phyloP scores from a whole-genome alignment of 1,140 invertebrate species.

The Muscidifurax raptorellus region DNA sequence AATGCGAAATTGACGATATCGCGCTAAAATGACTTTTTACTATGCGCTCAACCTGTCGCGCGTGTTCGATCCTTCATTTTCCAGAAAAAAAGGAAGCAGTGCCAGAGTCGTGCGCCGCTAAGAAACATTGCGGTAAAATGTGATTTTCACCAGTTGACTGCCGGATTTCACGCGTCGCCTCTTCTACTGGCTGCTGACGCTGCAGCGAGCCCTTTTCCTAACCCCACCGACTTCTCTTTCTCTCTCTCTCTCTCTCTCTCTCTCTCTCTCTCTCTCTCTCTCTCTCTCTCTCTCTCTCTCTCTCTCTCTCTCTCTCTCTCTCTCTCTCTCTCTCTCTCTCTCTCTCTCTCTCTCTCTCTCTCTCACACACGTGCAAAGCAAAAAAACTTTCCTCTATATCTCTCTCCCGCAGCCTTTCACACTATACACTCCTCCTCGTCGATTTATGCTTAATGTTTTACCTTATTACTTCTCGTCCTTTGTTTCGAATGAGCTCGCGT shows the following conservation, averaged over 20 bases:
- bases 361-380: too few relatives aligned
- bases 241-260: too few relatives aligned
- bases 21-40: neutral
- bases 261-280: too few relatives aligned
- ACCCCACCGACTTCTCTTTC: neutral
- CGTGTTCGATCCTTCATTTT: too few relatives aligned
- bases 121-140: neutral
- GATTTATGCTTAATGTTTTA: too few relatives aligned
- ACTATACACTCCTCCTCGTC: neutral
- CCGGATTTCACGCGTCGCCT: neutral
- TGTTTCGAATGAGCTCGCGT: neutral
- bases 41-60: too few relatives aligned
- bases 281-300: too few relatives aligned
- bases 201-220: neutral
- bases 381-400: neutral
- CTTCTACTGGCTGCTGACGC: neutral
- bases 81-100: too few relatives aligned
- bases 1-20: neutral
- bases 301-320: too few relatives aligned
- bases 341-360: too few relatives aligned
- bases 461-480: too few relatives aligned
- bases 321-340: too few relatives aligned
- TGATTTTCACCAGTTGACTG: neutral
- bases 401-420: neutral
- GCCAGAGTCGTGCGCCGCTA: neutral